phyloP scores from a whole-genome alignment of 2,113 vertebrate species.

The Upupa epops region DNA sequence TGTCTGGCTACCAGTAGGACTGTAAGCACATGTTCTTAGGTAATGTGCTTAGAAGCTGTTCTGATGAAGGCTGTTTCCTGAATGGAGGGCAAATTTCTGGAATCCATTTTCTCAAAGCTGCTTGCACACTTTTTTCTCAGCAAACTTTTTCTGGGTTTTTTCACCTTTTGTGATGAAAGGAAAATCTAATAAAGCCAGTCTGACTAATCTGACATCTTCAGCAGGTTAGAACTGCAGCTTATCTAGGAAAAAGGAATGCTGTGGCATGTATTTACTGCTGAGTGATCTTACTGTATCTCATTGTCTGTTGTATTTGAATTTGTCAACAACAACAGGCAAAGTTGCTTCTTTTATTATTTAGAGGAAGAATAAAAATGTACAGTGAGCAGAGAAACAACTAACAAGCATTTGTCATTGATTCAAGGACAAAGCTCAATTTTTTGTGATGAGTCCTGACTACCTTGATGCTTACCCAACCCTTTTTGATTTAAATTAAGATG shows the following conservation, averaged over 20 bases:
- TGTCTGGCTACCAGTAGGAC: neutral
- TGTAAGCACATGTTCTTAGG: neutral
- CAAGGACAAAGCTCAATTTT: neutral
- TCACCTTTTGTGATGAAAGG: conserved; percentile 18
- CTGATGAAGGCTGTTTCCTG: neutral
- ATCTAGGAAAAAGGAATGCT: conserved; percentile 24
- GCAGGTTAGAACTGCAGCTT: conserved; percentile 27
- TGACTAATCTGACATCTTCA: conserved; percentile 43
- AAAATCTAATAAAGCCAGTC: conserved; percentile 17
- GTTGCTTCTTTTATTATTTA: neutral
- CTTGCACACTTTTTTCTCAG: neutral
- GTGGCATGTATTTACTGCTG: conserved; percentile 24
- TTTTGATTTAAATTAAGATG: neutral
- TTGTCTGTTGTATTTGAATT: neutral
- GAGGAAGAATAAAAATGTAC: neutral
- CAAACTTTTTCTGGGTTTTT: neutral
- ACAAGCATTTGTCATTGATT: neutral
- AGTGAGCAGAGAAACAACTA: neutral
- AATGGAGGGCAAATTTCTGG: neutral
- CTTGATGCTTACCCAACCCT: neutral
- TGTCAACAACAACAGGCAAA: conserved; percentile 6
- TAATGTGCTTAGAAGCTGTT: neutral
- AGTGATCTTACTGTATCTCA: conserved; percentile 15
- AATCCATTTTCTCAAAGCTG: conserved; percentile 10
- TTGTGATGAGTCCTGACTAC: neutral